Percentiles rank a stretch among this genome's conserved stretches.
These are phyloP conservation scores for Sarcoramphus papa DNA, from an alignment of 2,797 vertebrate genomes.

Conservation along the genomic window DNA sequence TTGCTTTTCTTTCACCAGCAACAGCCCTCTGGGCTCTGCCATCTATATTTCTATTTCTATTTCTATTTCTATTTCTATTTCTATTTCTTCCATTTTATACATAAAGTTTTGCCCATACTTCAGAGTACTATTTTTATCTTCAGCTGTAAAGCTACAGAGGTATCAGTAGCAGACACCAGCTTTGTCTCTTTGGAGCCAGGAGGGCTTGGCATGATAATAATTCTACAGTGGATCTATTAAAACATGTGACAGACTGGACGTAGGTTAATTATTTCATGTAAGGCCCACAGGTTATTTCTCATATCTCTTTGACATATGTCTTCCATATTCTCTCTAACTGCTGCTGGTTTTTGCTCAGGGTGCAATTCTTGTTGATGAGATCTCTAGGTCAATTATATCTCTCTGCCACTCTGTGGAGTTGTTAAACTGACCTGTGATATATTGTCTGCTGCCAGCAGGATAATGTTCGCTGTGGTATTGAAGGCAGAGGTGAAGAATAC, in stretches of 20 bases:
- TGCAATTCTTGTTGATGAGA: background rate
- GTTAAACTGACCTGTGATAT: background rate
- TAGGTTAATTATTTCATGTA: background rate
- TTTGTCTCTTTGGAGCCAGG: background rate
- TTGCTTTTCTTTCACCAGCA: background rate
- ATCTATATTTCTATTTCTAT: background rate
- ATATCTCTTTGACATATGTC: background rate
- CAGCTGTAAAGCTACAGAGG: background rate
- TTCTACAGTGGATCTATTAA: background rate
- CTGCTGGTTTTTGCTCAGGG: background rate
- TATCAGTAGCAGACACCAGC: background rate
- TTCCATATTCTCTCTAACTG: background rate
- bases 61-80: background rate
- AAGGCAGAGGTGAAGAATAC: background rate
- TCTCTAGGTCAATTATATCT: background rate
- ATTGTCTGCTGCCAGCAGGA: background rate
- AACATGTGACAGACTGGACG: background rate
- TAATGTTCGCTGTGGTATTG: background rate
- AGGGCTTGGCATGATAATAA: background rate
- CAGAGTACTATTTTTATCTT: background rate
- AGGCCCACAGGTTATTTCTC: background rate
- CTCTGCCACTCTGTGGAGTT: background rate
- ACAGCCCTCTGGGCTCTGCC: background rate
- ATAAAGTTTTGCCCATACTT: background rate
- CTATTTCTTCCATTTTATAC: background rate